Base-by-base conservation (phyloP, 2,797 vertebrate species). In the Adrianichthys oophorus region DNA sequence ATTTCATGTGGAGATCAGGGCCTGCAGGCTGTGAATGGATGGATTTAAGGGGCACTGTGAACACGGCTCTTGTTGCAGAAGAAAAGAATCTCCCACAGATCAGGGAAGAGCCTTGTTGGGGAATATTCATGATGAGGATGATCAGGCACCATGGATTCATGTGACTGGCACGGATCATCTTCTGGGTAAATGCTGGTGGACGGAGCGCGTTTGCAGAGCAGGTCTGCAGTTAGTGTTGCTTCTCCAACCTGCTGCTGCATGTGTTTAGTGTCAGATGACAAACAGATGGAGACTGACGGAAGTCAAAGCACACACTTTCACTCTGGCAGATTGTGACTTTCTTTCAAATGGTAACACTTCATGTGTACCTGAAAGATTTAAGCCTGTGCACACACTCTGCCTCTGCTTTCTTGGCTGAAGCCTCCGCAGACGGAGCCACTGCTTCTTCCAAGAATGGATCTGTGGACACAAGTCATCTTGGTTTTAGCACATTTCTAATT, bases 81-180 rank as follows among this genome's bases (percentile, higher is more conserved):
- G 89, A 92, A 91, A 85, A 68, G 69, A 85, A 88, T 91, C 90
- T 90, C 87, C 85, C 87, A 87, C 86, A 83, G 88, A 90, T 88
- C 85, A 91, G 87, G 87, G 85, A 86, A 87, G 84, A 88, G 77
- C 75, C 82, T 78, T 88, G 94, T 94, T 90, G 50, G 86, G 91
- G 93, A 95, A 94, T 96, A 95, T 94, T 96, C 93, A 95, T 95
- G 93, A 92, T 91, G 85, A 89, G 85, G 89, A 91, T 91, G 92
- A 94, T 91, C 91, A 91, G 78, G 81, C 73, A 82, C 92, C 92
- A 90, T 91, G 91, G 94, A 91, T 92, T 87, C 85, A 91, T 93
- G 89, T 82, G 68, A 76, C 91, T 90, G 88, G 81, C 66, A 65
- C 10, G 48, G 92, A 90, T 97, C 93, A 95, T 95, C 95, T 92